phyloP scores from a whole-genome alignment of 2,113 vertebrate species.

The Rhinoptilus africanus region DNA sequence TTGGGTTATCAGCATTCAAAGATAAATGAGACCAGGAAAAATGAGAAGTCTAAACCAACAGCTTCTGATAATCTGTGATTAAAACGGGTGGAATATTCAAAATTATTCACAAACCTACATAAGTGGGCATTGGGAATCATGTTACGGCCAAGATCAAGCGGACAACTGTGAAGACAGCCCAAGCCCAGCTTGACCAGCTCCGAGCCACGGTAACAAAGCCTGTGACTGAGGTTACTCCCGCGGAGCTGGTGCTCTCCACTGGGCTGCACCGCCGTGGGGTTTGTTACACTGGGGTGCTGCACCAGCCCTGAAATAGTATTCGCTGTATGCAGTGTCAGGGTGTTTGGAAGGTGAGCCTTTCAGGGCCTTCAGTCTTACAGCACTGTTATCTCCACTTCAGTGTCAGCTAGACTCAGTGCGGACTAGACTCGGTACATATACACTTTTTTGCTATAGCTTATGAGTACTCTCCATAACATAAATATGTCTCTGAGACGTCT shows the following conservation, averaged over 20 bases:
- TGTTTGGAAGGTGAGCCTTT: not conserved
- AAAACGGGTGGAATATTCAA: not conserved
- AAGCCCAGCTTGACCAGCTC: not conserved
- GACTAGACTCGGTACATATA: not conserved
- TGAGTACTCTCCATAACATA: not conserved
- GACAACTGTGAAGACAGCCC: not conserved
- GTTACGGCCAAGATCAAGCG: not conserved
- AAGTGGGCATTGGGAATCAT: not conserved
- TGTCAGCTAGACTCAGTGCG: not conserved
- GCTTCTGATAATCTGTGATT: not conserved
- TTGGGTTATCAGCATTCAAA: not conserved
- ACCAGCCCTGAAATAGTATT: not conserved
- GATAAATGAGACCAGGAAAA: not conserved
- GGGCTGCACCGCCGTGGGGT: fast-evolving
- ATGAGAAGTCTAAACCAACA: not conserved
- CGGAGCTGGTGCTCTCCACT: not conserved
- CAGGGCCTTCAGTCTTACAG: not conserved
- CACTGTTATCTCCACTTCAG: not conserved
- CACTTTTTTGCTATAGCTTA: not conserved
- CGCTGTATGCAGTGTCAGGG: not conserved
- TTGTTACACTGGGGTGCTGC: fast-evolving
- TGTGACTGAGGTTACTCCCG: not conserved
- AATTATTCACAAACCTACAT: not conserved
- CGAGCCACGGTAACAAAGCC: not conserved
- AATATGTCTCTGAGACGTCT: not conserved